Percentiles rank a stretch among this genome's conserved stretches.
phyloP scores from a whole-genome alignment of 2,888 invertebrate species.

The Eilema depressum region DNA sequence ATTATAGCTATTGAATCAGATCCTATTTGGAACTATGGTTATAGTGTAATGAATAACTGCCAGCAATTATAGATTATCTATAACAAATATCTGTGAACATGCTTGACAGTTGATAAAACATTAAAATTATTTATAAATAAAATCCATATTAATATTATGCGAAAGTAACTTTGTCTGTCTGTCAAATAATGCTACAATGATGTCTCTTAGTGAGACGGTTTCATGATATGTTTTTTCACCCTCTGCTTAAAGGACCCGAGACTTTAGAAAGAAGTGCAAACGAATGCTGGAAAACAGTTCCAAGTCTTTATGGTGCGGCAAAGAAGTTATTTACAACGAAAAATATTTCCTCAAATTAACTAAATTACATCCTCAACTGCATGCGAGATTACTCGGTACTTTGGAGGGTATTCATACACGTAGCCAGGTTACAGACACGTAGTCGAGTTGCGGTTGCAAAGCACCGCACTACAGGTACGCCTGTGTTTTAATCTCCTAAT shows the following conservation, averaged over 20 bases:
- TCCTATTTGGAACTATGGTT: slow-evolving; percentile 31
- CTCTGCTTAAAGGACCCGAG: no score
- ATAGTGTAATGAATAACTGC: slow-evolving; percentile 7
- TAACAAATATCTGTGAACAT: no score
- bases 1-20: slow-evolving; percentile 41
- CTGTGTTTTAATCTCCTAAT: slow-evolving; percentile 80
- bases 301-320: not conserved
- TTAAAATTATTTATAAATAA: no score
- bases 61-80: no score
- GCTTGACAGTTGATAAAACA: no score
- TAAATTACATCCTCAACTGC: slow-evolving; percentile 7
- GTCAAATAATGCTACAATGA: no score
- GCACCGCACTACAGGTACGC: slow-evolving; percentile 71
- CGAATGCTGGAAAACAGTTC: no score
- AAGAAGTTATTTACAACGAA: not conserved
- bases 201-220: no score
- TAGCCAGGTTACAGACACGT: slow-evolving; percentile 40
- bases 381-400: slow-evolving; percentile 35
- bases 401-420: slow-evolving; percentile 53
- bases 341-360: not conserved
- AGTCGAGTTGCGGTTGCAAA: slow-evolving; percentile 59
- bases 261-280: no score
- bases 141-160: no score
- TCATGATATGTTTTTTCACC: no score
- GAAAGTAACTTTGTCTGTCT: no score